A percentile compares a stretch with the other conserved stretches of the same genome.
phyloP scores from a whole-genome alignment of 2,113 vertebrate genomes.

The Turnix velox region DNA sequence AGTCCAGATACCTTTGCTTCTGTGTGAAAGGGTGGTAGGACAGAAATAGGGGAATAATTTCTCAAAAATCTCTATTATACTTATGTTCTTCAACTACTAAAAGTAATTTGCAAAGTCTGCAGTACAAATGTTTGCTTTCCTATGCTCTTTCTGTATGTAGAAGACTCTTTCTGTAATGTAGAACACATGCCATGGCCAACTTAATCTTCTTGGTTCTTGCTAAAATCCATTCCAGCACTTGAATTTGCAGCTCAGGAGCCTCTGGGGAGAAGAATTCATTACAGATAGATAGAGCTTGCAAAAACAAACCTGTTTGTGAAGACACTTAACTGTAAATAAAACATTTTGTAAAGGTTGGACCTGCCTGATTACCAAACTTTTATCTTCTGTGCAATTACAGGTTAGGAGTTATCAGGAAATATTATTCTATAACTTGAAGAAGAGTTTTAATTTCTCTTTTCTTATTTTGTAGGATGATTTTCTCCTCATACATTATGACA shows the following conservation, averaged over 20 bases:
- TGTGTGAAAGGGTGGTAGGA: not conserved
- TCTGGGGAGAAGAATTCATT: not conserved
- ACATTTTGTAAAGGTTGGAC: not conserved
- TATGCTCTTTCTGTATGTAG: not conserved
- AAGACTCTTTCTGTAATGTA: too few relatives aligned
- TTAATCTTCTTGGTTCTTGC: not conserved
- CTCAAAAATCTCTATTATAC: not conserved
- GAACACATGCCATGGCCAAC: not conserved
- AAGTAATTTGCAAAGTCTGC: not conserved
- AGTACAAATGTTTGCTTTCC: not conserved
- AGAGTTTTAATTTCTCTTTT: not conserved
- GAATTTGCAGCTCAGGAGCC: not conserved
- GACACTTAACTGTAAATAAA: not conserved
- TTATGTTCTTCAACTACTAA: not conserved
- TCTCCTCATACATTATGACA: constrained; percentile 97
- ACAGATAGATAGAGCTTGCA: not conserved
- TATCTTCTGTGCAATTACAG: not conserved
- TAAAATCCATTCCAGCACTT: not conserved
- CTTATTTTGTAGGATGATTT: constrained; percentile 87
- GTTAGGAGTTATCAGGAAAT: not conserved
- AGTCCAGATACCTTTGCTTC: not conserved
- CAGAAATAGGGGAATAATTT: not conserved
- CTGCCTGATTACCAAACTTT: not conserved
- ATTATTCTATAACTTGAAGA: not conserved
- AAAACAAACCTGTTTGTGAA: not conserved